Evolutionary conservation across 2,888 invertebrate genomes (phyloP).

Genomic region (Odontocolon sp.): DNA sequence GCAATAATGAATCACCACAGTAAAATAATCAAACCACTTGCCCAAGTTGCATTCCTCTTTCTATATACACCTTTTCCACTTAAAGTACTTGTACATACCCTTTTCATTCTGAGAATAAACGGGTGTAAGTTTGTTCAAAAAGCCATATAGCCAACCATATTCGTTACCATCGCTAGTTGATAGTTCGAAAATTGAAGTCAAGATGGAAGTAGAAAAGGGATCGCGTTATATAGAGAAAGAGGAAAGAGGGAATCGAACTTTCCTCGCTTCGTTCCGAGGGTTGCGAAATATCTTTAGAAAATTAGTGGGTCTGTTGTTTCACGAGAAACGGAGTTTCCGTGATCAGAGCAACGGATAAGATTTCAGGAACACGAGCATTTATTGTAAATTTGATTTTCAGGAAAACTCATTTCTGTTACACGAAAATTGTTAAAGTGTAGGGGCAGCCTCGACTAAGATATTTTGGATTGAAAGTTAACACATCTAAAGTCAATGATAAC

Average conservation of each 20-base stretch:
- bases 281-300: conserved; percentile 59
- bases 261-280: conserved; percentile 9
- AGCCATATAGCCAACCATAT: conserved; percentile 41
- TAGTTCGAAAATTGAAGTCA: background rate
- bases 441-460: conserved; percentile 30
- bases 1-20: conserved; percentile 45
- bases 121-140: conserved; percentile 36
- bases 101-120: background rate
- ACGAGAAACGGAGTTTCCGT: conserved; percentile 26
- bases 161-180: conserved; percentile 3
- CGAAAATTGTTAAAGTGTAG: background rate
- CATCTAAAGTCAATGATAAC: conserved; percentile 4
- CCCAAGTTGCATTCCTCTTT: conserved; percentile 27
- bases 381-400: conserved; percentile 60
- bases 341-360: conserved; percentile 26
- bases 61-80: conserved; percentile 50
- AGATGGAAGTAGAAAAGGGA: background rate
- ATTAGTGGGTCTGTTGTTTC: conserved; percentile 56
- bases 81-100: conserved; percentile 21
- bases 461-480: conserved; percentile 42
- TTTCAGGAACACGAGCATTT: conserved; percentile 39
- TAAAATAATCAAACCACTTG: background rate
- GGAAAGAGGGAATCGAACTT: conserved; percentile 31
- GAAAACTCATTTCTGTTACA: conserved; percentile 41
- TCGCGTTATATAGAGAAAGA: background rate